phyloP scores from a whole-genome alignment of 2,797 vertebrate genomes.

The Zenarchopterus dispar region DNA sequence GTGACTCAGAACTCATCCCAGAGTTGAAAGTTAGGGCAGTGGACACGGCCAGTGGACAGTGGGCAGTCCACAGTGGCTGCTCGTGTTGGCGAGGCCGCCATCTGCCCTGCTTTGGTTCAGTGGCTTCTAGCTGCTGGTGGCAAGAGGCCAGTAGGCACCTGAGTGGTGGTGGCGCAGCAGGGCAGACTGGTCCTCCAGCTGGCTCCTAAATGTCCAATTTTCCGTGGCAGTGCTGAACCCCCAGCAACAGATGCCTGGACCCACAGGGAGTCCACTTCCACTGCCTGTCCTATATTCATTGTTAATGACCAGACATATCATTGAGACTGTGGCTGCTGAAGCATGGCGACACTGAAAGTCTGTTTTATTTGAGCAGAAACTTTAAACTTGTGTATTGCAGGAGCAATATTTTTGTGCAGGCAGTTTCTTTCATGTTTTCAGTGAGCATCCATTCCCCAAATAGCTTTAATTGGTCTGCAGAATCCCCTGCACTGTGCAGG shows the following conservation, averaged over 20 bases:
- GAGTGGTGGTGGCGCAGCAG: constrained; percentile 69
- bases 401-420: constrained; percentile 6
- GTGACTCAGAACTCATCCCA: constrained; percentile 48
- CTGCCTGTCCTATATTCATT: constrained; percentile 68
- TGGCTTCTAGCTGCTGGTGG: constrained; percentile 73
- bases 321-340: constrained; percentile 36
- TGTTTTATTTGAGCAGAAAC: constrained; percentile 20
- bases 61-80: constrained; percentile 51
- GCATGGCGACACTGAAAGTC: constrained; percentile 21
- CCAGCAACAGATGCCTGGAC: constrained; percentile 78
- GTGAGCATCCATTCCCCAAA: constrained; percentile 22
- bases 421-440: constrained; percentile 23
- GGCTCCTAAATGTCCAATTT: constrained; percentile 84
- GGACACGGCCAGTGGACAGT: constrained; percentile 43
- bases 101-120: constrained; percentile 73
- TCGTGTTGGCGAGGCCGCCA: constrained; percentile 71
- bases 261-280: constrained; percentile 69
- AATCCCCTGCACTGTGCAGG: constrained; percentile 12
- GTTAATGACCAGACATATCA: constrained; percentile 59
- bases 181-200: constrained; percentile 77
- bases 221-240: constrained; percentile 71
- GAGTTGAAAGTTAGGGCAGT: constrained; percentile 52
- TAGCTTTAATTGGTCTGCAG: constrained; percentile 36
- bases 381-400: constrained; percentile 20
- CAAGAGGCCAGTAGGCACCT: constrained; percentile 70